Conservation (phyloP, 2,888 invertebrate genomes). For the Gibbula magus region DNA sequence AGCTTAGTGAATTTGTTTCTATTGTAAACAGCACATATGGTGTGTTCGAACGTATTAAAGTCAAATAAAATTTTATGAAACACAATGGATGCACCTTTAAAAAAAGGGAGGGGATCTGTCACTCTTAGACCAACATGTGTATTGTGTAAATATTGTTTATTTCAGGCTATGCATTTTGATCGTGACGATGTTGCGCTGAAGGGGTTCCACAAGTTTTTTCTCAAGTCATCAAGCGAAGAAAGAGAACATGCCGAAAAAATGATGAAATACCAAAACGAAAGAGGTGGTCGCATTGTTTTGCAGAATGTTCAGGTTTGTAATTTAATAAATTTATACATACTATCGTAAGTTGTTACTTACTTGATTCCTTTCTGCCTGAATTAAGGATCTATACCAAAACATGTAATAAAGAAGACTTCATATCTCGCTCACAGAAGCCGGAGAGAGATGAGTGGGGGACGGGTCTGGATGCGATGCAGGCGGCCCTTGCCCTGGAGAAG, state of each 20-base stretch:
- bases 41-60: too few relatives aligned
- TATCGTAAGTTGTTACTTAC: neutral
- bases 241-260: conserved; percentile 85
- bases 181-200: conserved; percentile 86
- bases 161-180: conserved; percentile 85
- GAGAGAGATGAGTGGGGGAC: conserved; percentile 82
- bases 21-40: too few relatives aligned
- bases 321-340: neutral
- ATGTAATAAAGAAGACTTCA: neutral
- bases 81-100: too few relatives aligned
- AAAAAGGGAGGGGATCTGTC: too few relatives aligned
- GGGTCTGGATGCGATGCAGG: conserved; percentile 83
- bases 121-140: too few relatives aligned
- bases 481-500: conserved; percentile 86
- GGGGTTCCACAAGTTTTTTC: conserved; percentile 82
- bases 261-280: conserved; percentile 80
- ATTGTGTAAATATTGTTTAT: too few relatives aligned
- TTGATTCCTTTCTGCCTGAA: neutral
- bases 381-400: too few relatives aligned
- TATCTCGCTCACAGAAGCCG: conserved; percentile 63
- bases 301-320: conserved; percentile 78
- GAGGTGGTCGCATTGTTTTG: conserved; percentile 85
- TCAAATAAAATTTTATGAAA: too few relatives aligned
- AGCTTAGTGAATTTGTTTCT: too few relatives aligned
- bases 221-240: conserved; percentile 86